Base-by-base conservation (phyloP, 2,113 vertebrate genomes). In the Neodontobutis hainanensis region DNA sequence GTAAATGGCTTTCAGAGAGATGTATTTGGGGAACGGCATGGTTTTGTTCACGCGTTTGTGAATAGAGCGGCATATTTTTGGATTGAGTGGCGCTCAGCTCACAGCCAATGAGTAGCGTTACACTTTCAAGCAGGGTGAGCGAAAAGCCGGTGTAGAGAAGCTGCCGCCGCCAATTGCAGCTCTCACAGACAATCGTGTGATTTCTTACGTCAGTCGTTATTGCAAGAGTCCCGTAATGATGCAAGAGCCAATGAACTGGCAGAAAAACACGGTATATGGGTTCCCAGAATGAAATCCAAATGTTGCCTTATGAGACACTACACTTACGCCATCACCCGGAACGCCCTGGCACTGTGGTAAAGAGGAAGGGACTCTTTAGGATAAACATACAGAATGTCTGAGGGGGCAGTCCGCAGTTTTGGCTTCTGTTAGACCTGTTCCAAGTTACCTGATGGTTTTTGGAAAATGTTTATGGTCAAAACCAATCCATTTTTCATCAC, bases 61-160 rank as follows among this genome's bases (percentile, higher is more conserved):
- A 75, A 72, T 62, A 60, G 34, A 50, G 52, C 48, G 15, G 61
- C 27, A 8, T 58, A 35, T 65, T 77, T 46, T 44, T 10, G 14
- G 66, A 75, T 81, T 59, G 40, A 40, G 6, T 66, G 51, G 70
- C 58, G 57, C 69, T 66, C 44, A 52, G 45, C 42, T 52, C 11
- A 11, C 46, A 15, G 68, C 85, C 84, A 90, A 86, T 88, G 56
- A 67, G 67, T 59, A 0, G 60, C 12, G 69, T 47, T 34, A 5
- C 52, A 0, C 48, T 42, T 44, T 48, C 74, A 70, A 59, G 65
- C 47, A 2, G 53, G 48, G 53, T 70, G 72, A 51, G 36, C 65
- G 66, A 77, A 76, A 71, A 80, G 60, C 73, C 9, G 15, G 43
- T 49, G 48, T 53, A 55, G 16, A 32, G 7, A 49, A 64, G 61